Conservation (phyloP, 2,888 invertebrate species). For the Gnatocerus cornutus region DNA sequence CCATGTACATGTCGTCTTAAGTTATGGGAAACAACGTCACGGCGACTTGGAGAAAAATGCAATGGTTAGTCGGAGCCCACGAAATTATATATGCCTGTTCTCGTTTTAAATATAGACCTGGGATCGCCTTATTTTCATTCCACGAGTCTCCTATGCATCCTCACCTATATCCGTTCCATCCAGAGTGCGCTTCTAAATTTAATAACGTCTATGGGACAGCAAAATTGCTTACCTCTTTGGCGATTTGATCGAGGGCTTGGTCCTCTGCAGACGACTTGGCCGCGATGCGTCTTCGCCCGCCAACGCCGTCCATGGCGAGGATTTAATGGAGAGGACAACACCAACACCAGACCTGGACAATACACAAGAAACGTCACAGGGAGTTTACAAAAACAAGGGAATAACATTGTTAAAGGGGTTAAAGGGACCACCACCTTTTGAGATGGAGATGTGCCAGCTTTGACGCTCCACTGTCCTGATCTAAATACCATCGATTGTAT, state of each 20-base stretch:
- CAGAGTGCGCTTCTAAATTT: constrained; percentile 20
- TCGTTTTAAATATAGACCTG: constrained; percentile 52
- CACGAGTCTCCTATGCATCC: constrained; percentile 48
- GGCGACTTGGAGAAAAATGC: constrained; percentile 36
- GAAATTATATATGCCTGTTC: constrained; percentile 39
- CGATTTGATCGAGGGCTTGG: constrained; percentile 96
- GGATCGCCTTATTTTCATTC: constrained; percentile 53
- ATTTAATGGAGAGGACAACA: constrained; percentile 51
- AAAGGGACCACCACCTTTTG: no score
- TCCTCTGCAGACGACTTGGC: constrained; percentile 96
- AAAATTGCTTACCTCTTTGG: constrained; percentile 88
- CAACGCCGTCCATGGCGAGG: constrained; percentile 69
- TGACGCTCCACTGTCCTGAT: no score
- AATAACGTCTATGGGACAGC: constrained; percentile 22
- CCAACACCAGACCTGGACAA: constrained; percentile 54
- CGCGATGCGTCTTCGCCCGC: constrained; percentile 85
- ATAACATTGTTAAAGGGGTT: not conserved
- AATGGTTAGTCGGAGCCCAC: constrained; percentile 8
- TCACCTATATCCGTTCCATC: constrained; percentile 48
- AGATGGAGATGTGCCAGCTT: no score
- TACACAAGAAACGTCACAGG: constrained; percentile 43
- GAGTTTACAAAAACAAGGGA: constrained; percentile 4
- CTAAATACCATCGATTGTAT: no score
- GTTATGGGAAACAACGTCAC: constrained; percentile 5
- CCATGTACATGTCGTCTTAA: constrained; percentile 10